Conservation (phyloP, 2,888 invertebrate species). For the Tineola bisselliella region DNA sequence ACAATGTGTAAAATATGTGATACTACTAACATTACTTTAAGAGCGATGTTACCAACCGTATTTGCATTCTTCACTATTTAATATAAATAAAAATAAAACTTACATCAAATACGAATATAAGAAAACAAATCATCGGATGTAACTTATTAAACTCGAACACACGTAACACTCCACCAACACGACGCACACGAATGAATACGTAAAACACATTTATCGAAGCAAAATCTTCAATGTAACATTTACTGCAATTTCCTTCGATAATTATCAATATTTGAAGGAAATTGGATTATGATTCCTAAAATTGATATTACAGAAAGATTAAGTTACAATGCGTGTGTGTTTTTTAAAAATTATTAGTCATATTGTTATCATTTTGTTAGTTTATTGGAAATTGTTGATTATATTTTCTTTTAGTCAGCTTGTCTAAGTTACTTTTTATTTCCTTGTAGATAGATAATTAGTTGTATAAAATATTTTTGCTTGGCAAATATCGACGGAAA, state of each 20-base stretch:
- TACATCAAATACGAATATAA: too few relatives aligned
- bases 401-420: neutral
- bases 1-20: too few relatives aligned
- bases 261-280: neutral
- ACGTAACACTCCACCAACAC: neutral
- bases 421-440: neutral
- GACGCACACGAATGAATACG: neutral
- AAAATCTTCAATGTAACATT: neutral
- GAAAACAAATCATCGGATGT: too few relatives aligned
- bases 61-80: too few relatives aligned
- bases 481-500: too few relatives aligned
- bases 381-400: neutral
- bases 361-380: neutral
- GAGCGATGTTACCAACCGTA: too few relatives aligned
- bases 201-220: neutral
- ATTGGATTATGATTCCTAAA: neutral
- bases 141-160: neutral
- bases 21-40: too few relatives aligned
- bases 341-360: neutral
- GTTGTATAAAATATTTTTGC: too few relatives aligned
- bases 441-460: neutral
- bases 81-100: too few relatives aligned
- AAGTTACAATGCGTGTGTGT: too few relatives aligned
- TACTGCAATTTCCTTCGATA: neutral
- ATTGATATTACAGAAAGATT: too few relatives aligned